Base-by-base conservation (phyloP, 2,797 vertebrate genomes). In the Octomys mimax region DNA sequence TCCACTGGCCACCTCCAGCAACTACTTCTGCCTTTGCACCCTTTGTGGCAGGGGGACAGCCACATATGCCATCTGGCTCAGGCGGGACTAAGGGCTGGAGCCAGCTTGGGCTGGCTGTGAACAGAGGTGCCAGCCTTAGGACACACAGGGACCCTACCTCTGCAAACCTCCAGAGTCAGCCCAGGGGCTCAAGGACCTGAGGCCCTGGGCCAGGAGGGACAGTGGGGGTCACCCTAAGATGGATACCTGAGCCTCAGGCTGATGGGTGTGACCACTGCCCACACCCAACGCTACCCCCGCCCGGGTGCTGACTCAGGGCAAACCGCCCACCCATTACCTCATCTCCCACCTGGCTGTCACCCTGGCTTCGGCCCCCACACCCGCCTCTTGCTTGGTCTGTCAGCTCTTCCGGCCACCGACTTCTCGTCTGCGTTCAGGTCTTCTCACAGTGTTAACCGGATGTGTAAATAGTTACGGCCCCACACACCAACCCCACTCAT, bases 381-480 rank as follows among this genome's bases (percentile, higher is more conserved):
- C 78, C 6, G n/a, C 22, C 33, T 59, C 52, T 52, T 10, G 61
- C 84, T 86, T 61, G 36, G 28, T 2, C 39, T 36, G 31, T 31
- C 39, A 28, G 46, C n/a, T 84, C 21, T 18, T 18, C 1, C 3
- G 22, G 70, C 77, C 7, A 0, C 57, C 31, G 7, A 21, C 36
- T 42, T 7, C 36, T 6, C 0, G 0, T 0, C 78, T 21, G 16
- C 1, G 14, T 42, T 9, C n/a, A 7, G 81, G 16, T 21, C 14
- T 78, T 64, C 33, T 64, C 21, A 12, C 91, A 71, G 75, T 46
- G 31, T 83, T 54, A 2, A 54, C 61, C 7, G 4, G 52, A 78
- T 49, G 6, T 96, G 96, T 97, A 97, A 78, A 97, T 95, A 96
- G 19, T 0, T 52, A 18, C n/a, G 28, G 39, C 92, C 57, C 70